Percentiles rank a stretch among this genome's conserved stretches.
Conservation (phyloP, 2,113 vertebrate species). For the Ictalurus furcatus region DNA sequence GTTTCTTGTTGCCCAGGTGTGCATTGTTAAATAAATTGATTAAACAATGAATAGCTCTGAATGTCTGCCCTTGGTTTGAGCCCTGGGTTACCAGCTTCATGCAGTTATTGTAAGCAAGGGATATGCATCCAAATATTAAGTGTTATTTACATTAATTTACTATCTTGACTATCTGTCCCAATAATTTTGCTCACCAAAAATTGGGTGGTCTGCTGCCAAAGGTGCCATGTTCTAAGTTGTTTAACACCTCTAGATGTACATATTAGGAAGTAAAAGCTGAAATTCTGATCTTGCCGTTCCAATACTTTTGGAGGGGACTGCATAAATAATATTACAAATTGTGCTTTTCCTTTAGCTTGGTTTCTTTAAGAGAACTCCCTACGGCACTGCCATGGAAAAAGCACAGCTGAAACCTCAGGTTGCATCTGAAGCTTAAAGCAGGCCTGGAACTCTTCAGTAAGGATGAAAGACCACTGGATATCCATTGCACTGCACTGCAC, state of each 20-base stretch:
- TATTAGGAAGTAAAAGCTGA: not conserved
- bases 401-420: constrained; percentile 93
- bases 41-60: too few species aligned
- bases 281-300: not conserved
- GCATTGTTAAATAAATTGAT: too few species aligned
- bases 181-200: not conserved
- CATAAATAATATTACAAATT: not conserved
- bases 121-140: not conserved
- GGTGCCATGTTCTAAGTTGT: not conserved
- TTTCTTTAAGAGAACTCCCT: constrained; percentile 90
- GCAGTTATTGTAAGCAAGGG: not conserved
- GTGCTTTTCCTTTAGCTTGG: constrained; percentile 75
- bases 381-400: constrained; percentile 94
- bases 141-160: not conserved
- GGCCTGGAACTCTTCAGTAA: constrained; percentile 33
- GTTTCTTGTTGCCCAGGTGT: too few species aligned
- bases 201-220: not conserved
- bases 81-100: not conserved
- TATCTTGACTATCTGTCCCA: not conserved
- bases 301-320: not conserved
- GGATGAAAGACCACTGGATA: constrained; percentile 76
- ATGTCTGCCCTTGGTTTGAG: not conserved
- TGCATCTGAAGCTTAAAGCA: constrained; percentile 84
- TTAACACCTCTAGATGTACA: not conserved
- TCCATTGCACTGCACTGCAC: constrained; percentile 75